A percentile compares a stretch with the other conserved stretches of the same genome.
These are phyloP conservation scores for Hyperoplus immaculatus DNA, from an alignment of 2,797 vertebrate genomes.

Conservation along the genomic window DNA sequence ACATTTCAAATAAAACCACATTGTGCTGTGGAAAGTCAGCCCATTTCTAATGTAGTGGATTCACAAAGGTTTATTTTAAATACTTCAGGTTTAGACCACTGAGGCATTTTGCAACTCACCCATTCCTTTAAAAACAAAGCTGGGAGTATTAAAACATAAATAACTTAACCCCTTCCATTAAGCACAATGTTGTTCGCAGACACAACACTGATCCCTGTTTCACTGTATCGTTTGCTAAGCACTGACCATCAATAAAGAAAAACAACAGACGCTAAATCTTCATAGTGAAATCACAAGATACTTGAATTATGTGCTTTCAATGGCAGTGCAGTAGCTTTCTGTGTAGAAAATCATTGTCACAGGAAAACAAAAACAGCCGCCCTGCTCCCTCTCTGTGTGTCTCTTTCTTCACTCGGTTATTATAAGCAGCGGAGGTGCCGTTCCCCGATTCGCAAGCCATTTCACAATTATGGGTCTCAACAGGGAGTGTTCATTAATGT, in stretches of 20 bases:
- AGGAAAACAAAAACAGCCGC: conserved; percentile 74
- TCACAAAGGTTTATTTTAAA: conserved; percentile 8
- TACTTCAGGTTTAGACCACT: conserved; percentile 28
- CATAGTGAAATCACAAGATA: conserved; percentile 71
- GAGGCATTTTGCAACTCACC: conserved; percentile 28
- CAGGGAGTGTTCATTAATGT: conserved; percentile 89
- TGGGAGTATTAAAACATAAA: conserved; percentile 37
- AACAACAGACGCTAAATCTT: conserved; percentile 48
- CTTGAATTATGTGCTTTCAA: conserved; percentile 60
- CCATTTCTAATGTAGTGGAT: conserved; percentile 22
- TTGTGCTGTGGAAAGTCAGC: conserved; percentile 11
- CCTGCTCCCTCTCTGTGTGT: conserved; percentile 42
- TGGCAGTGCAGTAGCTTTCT: conserved; percentile 61
- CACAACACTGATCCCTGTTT: conserved; percentile 15
- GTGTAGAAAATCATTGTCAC: conserved; percentile 67
- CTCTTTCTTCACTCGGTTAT: conserved; percentile 74
- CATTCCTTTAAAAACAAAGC: conserved; percentile 24
- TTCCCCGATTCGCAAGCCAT: conserved; percentile 77
- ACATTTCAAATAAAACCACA: conserved; percentile 40
- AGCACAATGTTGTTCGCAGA: conserved; percentile 40
- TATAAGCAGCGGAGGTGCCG: conserved; percentile 78
- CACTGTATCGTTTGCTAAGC: conserved; percentile 32
- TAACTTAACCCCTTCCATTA: conserved; percentile 34
- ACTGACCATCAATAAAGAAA: conserved; percentile 51
- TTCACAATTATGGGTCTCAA: conserved; percentile 87